phyloP scores from a whole-genome alignment of 2,888 invertebrate genomes.

The Melinopterus prodromus region DNA sequence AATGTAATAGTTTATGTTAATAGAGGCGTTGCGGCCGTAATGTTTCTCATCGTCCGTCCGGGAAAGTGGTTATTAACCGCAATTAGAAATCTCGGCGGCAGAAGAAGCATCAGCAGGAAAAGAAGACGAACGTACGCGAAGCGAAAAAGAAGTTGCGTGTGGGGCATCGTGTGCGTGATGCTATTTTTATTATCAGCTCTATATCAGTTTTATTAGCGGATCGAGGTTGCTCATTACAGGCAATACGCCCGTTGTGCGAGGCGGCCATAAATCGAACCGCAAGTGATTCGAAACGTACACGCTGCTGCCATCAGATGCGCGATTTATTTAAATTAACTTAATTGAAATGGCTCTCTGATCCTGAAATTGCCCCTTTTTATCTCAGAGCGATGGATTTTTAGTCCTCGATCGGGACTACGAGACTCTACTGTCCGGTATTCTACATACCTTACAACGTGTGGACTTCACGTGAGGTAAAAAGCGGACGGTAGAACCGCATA shows the following conservation, averaged over 20 bases:
- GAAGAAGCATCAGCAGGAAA: neutral
- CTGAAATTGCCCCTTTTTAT: neutral
- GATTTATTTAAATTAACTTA: conserved; percentile 4
- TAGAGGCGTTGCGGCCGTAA: conserved; percentile 19
- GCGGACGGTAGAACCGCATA: neutral
- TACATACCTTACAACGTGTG: neutral
- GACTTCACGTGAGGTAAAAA: neutral
- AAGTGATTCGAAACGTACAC: conserved; percentile 4
- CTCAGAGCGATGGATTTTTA: neutral
- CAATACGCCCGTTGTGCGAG: neutral
- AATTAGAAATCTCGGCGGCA: conserved; percentile 17
- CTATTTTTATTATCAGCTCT: conserved; percentile 4
- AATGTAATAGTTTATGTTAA: conserved; percentile 5
- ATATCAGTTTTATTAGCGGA: conserved; percentile 4
- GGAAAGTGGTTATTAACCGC: conserved; percentile 21
- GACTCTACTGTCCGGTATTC: conserved; percentile 4
- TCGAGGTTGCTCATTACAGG: conserved; percentile 4
- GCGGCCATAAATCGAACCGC: conserved; percentile 4
- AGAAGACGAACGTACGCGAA: neutral
- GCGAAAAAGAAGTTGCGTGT: neutral
- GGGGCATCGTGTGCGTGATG: neutral
- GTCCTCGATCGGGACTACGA: neutral
- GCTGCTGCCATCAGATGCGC: neutral
- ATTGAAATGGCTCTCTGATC: neutral
- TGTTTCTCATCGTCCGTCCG: neutral